Evolutionary conservation across 1,140 invertebrate genomes (phyloP), one percentile per base, ranked within the genome.

Genomic region (Halesus radiatus): DNA sequence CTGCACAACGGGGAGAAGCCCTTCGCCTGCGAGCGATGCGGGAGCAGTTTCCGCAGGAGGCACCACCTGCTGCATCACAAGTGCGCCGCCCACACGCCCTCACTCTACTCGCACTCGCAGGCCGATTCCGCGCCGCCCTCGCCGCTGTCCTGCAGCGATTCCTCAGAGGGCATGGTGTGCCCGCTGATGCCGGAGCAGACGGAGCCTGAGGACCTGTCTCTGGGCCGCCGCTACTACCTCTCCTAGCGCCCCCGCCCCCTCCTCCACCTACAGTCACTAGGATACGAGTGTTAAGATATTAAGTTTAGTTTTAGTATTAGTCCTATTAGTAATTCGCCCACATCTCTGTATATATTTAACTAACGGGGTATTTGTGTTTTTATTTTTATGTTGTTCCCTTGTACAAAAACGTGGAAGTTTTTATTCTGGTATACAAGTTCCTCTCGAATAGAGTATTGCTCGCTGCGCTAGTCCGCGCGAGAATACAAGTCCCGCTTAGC

Each of bases 1-100:
- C 96, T 97, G 53, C 97, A 98, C 88, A 96, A 95, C 80, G 95
- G 96, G 10, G 95, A 97, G 87, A 97, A 97, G 82, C 96, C 96
- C 0, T 97, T 96, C 86, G 91, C 92, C 56, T 98, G 96, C 86
- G 91, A 92, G 0, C 88, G 91, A 7, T 98, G 96, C 85, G 91
- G 92, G 7, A 93, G 93, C 70, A 90, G 94, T 60, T 98, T 97
- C 87, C 90, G 96, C 3, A 88, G 96, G 80, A 92, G 95, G 85
- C 96, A 97, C 85, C 96, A 97, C 84, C 90, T 97, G 3, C 91
- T 95, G 82, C 93, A 96, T 83, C 96, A 98, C 88, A 96, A 96
- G 85, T 97, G 96, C 85, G 91, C 90, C 86, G 45, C 45, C 37
- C 68, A 50, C 10, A 10, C 37, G 8, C 37, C 7, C 37, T 45